phyloP scores from a whole-genome alignment of 2,888 invertebrate genomes.

The Cephus pulcher region DNA sequence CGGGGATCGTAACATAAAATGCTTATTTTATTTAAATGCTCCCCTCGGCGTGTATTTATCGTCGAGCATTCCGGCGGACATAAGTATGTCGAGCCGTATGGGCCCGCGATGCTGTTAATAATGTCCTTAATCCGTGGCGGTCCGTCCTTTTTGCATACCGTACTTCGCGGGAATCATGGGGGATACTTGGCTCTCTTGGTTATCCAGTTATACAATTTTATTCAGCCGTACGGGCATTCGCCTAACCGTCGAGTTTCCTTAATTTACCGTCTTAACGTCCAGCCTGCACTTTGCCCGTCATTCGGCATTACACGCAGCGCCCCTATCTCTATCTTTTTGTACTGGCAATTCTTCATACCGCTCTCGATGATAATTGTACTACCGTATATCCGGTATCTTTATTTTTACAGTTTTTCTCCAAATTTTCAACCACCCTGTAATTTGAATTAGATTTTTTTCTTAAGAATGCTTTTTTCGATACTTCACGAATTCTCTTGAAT shows the following conservation, averaged over 20 bases:
- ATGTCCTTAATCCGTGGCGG: slow-evolving; percentile 60
- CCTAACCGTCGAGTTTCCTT: not conserved
- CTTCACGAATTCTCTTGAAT: too few relatives aligned
- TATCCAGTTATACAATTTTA: not conserved
- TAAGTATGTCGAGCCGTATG: slow-evolving; percentile 58
- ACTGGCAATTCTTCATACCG: not conserved
- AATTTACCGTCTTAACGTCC: not conserved
- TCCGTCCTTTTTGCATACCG: slow-evolving; percentile 4
- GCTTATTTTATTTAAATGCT: slow-evolving; percentile 62
- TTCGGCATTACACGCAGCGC: not conserved
- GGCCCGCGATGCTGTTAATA: slow-evolving; percentile 60
- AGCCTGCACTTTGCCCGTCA: not conserved
- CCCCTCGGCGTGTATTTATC: slow-evolving; percentile 56
- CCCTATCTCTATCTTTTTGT: not conserved
- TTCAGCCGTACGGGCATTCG: not conserved
- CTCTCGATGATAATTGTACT: too few relatives aligned
- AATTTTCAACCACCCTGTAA: not conserved
- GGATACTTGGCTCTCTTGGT: not conserved
- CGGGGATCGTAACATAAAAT: slow-evolving; percentile 61
- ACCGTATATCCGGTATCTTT: not conserved
- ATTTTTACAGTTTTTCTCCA: not conserved
- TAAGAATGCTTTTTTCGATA: too few relatives aligned
- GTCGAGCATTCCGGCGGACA: slow-evolving; percentile 58
- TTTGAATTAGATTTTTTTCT: not conserved
- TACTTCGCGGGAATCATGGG: not conserved